Evolutionary conservation across 1,140 invertebrate genomes (phyloP), one percentile per base, ranked within the genome.

Genomic region (Microvelia longipes): DNA sequence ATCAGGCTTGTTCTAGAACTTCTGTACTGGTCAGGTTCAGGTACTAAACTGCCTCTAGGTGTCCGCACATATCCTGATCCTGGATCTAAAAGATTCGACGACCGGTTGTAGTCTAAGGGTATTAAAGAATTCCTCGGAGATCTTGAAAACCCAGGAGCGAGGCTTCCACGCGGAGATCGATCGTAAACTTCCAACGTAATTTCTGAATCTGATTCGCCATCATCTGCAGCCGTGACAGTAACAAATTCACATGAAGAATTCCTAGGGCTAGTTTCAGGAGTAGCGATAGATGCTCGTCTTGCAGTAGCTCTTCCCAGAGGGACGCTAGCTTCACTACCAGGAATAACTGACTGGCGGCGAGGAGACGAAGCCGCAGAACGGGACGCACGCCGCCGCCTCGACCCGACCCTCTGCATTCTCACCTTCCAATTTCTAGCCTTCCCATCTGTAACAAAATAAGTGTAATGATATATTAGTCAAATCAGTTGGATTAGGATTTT

Each of bases 331-430:
- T 63, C 70, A 60, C 28, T 15, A 68, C 68, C 11, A 75, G 74
- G 80, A 67, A 81, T 76, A 73, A 81, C 81, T 68, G 82, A 61
- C 67, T 66, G 68, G 5, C 74, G 15, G 68, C 86, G 85, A 0
- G 85, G 85, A 1, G 85, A 85, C 1, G 85, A 86, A 1, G 84
- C 84, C 2, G 86, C 83, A 74, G 83, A 86, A 61, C 86, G 80
- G 26, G 86, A 87, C 62, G 86, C 83, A 63, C 86, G 79, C 14
- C 85, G 81, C 66, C 86, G 82, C 66, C 86, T 80, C n/a, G 86
- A 88, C 29, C 86, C 88, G 69, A 86, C 83, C 75, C 82, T 84
- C 73, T 87, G 82, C 74, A 85, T 82, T 75, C 87, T 88, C 88
- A 75, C 79, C 75, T 30, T 66, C 50, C 73, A 68, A 11, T 30